Percentiles rank a stretch among this genome's conserved stretches.
Evolutionary conservation across 2,888 invertebrate species (phyloP).

Genomic region (Stictocephala bisonia): DNA sequence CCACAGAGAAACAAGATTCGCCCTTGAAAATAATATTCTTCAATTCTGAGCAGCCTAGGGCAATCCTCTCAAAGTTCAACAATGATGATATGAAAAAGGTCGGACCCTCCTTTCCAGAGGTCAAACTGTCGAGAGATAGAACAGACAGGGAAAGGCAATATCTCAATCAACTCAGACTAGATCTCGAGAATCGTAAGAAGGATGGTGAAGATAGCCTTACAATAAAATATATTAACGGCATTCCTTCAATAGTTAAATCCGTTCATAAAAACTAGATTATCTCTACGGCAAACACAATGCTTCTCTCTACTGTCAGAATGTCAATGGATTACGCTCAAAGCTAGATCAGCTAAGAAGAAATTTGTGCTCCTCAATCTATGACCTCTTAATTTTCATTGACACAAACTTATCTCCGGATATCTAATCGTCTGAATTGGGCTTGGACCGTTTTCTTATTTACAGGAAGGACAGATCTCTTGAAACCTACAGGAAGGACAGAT

Average conservation of each 20-base stretch:
- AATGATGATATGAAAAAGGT: neutral
- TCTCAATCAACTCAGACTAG: neutral
- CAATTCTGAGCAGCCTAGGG: too few relatives aligned
- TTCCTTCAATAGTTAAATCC: neutral
- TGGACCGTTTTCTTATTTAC: too few relatives aligned
- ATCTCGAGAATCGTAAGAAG: neutral
- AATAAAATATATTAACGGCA: constrained; percentile 10
- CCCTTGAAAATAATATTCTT: too few relatives aligned
- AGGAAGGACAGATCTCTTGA: neutral
- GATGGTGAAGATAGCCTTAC: neutral
- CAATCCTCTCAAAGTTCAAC: neutral
- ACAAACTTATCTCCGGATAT: too few relatives aligned
- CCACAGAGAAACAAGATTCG: too few relatives aligned
- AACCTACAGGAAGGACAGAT: neutral
- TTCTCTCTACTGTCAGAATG: neutral
- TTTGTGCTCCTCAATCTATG: neutral
- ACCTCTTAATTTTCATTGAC: too few relatives aligned
- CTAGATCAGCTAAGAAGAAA: neutral
- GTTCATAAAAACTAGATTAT: neutral
- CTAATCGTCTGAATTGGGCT: neutral
- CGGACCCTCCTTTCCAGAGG: neutral
- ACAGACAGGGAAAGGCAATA: too few relatives aligned
- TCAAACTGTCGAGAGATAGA: too few relatives aligned
- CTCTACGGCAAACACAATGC: neutral
- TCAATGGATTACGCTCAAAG: neutral